Conservation (phyloP, 2,797 vertebrate genomes). For the Karalla daura region DNA sequence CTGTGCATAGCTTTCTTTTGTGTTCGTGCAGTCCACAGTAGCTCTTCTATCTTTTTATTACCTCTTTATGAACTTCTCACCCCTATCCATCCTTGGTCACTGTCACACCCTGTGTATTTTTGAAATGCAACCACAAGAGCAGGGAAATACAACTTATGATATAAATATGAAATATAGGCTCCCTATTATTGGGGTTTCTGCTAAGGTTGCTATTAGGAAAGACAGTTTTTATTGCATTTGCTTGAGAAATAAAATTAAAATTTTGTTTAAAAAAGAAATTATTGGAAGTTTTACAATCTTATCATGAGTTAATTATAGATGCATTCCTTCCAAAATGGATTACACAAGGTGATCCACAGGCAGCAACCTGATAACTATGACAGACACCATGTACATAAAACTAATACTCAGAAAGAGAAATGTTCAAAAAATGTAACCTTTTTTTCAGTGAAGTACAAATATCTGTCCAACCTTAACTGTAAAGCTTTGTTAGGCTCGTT, state of each 20-base stretch:
- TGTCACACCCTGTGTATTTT: slow-evolving; percentile 1
- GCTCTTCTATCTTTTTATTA: slow-evolving; percentile 5
- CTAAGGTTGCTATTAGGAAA: neutral
- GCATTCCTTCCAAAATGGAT: neutral
- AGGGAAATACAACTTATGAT: neutral
- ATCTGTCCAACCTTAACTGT: slow-evolving; percentile 46
- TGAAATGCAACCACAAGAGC: neutral
- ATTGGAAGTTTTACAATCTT: too few species aligned
- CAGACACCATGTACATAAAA: too few species aligned
- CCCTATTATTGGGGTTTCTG: neutral
- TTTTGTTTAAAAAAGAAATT: too few species aligned
- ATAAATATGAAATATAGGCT: neutral
- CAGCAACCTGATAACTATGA: neutral
- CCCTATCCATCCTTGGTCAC: slow-evolving; percentile 4
- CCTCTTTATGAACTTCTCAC: slow-evolving; percentile 38
- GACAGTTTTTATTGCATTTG: too few species aligned
- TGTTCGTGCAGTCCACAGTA: slow-evolving; percentile 2
- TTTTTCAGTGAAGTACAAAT: neutral
- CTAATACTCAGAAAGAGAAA: too few species aligned
- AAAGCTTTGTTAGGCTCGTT: slow-evolving; percentile 32
- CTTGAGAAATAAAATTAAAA: too few species aligned
- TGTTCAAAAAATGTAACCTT: neutral
- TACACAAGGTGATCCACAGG: neutral
- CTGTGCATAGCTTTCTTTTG: slow-evolving; percentile 8
- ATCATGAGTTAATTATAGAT: neutral